Evolutionary conservation across 2,113 vertebrate species (phyloP).

Genomic region (Astatoreochromis straeleni): DNA sequence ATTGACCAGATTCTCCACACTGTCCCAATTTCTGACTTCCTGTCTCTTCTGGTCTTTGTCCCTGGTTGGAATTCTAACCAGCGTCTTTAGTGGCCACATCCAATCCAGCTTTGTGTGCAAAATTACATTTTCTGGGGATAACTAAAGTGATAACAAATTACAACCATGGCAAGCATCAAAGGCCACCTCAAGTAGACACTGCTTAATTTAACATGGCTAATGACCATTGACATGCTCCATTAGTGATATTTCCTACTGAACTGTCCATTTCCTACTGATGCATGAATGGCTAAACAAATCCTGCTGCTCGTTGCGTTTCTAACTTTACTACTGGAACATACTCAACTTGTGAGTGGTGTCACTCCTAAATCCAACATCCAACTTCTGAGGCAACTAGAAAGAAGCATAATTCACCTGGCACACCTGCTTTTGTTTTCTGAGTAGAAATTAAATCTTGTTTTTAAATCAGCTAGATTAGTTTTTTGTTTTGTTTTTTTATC

Average conservation of each 20-base stretch:
- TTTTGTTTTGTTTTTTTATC: fast-evolving
- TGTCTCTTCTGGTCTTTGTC: background rate
- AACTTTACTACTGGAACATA: background rate
- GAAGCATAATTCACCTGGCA: background rate
- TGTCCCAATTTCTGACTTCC: background rate
- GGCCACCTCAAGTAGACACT: background rate
- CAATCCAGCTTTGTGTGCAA: background rate
- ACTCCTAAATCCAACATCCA: background rate
- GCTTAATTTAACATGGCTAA: background rate
- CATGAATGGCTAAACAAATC: background rate
- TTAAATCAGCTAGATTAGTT: background rate
- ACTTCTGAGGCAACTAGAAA: background rate
- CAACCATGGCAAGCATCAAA: background rate
- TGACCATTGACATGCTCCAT: background rate
- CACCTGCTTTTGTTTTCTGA: background rate
- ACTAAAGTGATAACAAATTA: background rate
- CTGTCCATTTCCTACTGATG: background rate
- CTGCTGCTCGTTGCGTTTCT: background rate
- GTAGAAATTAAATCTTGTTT: background rate
- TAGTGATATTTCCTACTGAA: background rate
- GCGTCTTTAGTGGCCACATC: background rate
- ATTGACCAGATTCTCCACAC: background rate
- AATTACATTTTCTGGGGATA: background rate
- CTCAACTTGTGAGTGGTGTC: background rate
- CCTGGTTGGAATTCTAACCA: background rate